Evolutionary conservation across 30 jellyfish, hydroid and myxozoan genomes (phyloP).

Genomic region (Hydractinia symbiolongicarpus): DNA sequence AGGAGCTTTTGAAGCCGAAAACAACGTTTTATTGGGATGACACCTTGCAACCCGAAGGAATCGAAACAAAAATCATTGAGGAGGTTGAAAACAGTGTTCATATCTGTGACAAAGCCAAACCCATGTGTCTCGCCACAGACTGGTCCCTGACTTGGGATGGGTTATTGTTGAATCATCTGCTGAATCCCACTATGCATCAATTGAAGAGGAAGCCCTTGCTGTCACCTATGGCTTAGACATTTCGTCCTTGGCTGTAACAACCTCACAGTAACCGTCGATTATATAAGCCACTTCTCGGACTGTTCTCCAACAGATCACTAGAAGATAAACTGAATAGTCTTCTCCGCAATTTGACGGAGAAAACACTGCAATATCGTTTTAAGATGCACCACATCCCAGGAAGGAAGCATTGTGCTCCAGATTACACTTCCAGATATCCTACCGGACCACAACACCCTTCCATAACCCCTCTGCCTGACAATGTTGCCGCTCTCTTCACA

Average conservation of each 20-base stretch:
- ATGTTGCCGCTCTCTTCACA: neutral
- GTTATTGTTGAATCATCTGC: neutral
- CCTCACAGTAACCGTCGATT: neutral
- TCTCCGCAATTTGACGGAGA: neutral
- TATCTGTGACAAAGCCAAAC: conserved; percentile 14
- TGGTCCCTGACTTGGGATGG: conserved; percentile 1
- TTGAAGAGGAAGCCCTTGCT: too few species aligned
- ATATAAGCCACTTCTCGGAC: conserved; percentile 35
- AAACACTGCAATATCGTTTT: neutral
- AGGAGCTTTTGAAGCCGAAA: conserved; percentile 27
- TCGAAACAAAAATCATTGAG: conserved; percentile 20
- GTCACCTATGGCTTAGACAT: neutral
- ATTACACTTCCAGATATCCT: too few species aligned
- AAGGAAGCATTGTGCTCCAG: neutral
- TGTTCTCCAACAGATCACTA: conserved; percentile 20
- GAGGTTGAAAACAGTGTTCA: neutral
- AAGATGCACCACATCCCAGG: conserved; percentile 11
- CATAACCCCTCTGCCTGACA: conserved; percentile 10
- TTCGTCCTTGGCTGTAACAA: conserved; percentile 40
- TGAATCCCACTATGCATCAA: too few species aligned
- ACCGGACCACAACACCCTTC: neutral
- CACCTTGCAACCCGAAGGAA: conserved; percentile 12
- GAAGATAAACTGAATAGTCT: neutral
- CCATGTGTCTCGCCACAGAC: conserved; percentile 1
- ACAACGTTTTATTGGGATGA: conserved; percentile 21